These are phyloP conservation scores for Brenthis ino DNA, from an alignment of 2,888 invertebrate species.

Conservation along the genomic window DNA sequence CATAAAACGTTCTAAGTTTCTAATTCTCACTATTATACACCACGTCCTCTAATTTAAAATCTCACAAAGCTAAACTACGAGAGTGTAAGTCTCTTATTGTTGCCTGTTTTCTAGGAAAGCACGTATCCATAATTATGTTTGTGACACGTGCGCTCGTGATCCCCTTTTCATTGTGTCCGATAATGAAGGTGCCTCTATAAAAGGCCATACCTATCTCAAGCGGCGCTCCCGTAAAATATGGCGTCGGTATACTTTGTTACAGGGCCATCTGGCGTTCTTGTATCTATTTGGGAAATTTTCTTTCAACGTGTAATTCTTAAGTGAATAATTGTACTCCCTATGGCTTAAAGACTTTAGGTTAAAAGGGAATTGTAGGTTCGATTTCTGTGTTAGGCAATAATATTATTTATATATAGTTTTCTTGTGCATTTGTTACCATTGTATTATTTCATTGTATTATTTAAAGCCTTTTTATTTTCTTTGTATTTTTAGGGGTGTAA, in stretches of 20 bases:
- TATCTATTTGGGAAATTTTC: background rate
- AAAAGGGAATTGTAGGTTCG: no score
- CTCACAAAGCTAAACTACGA: slow-evolving; percentile 3
- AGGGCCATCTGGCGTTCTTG: slow-evolving; percentile 14
- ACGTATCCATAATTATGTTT: slow-evolving; percentile 37
- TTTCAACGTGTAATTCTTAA: background rate
- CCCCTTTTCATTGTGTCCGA: slow-evolving; percentile 37
- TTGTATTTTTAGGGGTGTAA: no score
- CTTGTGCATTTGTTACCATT: no score
- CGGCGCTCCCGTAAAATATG: slow-evolving; percentile 24
- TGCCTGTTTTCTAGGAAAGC: slow-evolving; percentile 31
- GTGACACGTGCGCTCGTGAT: slow-evolving; percentile 35
- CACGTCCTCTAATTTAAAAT: background rate
- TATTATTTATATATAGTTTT: no score
- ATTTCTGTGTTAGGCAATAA: no score
- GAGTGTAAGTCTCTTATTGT: slow-evolving; percentile 6
- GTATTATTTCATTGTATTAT: no score
- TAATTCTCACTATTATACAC: background rate
- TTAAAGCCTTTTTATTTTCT: no score
- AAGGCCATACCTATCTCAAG: slow-evolving; percentile 34
- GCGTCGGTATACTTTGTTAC: slow-evolving; percentile 13
- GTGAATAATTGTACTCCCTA: no score
- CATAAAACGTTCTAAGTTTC: no score
- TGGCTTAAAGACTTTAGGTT: no score
- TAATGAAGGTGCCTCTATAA: slow-evolving; percentile 36